phyloP scores from a whole-genome alignment of 30 jellyfish, hydroid and myxozoan genomes.

The Haliclystus octoradiatus region DNA sequence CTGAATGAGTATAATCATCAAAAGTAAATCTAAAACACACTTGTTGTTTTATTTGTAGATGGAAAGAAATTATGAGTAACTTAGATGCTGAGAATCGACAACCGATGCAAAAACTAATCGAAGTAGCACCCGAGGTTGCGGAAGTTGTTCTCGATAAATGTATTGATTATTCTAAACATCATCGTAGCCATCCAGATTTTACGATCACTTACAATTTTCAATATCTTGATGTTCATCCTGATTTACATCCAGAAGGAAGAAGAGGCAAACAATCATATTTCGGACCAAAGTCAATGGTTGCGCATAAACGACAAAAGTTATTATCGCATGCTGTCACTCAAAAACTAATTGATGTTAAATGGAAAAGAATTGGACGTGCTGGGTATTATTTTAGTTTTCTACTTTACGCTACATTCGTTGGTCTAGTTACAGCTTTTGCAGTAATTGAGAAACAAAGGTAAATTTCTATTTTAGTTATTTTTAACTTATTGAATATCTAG shows the following conservation, averaged over 20 bases:
- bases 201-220: slow-evolving; percentile 49
- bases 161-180: slow-evolving; percentile 39
- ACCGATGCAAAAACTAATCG: slow-evolving; percentile 76
- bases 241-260: background rate
- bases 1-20: no score
- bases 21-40: no score
- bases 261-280: background rate
- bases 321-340: slow-evolving; percentile 60
- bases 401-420: slow-evolving; percentile 38
- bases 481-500: no score
- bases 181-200: slow-evolving; percentile 26
- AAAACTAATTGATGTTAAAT: slow-evolving; percentile 48
- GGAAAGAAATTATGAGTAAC: slow-evolving; percentile 74
- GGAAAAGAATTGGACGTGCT: slow-evolving; percentile 65
- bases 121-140: slow-evolving; percentile 74
- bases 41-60: no score
- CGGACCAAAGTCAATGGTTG: slow-evolving; percentile 66
- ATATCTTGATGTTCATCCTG: slow-evolving; percentile 48
- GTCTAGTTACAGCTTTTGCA: slow-evolving; percentile 54
- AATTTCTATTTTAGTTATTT: no score
- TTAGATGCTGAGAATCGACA: slow-evolving; percentile 38
- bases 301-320: slow-evolving; percentile 42
- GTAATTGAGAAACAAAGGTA: slow-evolving; percentile 71
- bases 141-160: slow-evolving; percentile 60
- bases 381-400: slow-evolving; percentile 37